phyloP scores from a whole-genome alignment of 2,113 vertebrate species.

The Machaerirhynchus nigripectus region DNA sequence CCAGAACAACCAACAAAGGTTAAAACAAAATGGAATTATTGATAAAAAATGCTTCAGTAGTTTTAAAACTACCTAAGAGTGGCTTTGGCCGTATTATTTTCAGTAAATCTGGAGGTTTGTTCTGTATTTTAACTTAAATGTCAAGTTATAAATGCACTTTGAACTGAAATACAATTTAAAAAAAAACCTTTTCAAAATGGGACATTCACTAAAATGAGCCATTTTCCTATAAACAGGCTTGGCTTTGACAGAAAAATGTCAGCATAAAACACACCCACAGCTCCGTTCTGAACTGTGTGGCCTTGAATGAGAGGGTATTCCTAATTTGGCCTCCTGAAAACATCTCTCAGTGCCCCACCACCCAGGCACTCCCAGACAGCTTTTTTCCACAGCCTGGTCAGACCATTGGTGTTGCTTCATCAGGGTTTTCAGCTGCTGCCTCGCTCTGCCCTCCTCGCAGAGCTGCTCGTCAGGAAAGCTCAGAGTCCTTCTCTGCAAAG shows the following conservation, averaged over 20 bases:
- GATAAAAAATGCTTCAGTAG: neutral
- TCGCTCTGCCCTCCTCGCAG: neutral
- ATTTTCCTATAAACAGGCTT: neutral
- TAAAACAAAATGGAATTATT: neutral
- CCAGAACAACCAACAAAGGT: neutral
- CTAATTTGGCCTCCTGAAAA: neutral
- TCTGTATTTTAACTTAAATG: neutral
- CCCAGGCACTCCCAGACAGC: too few relatives aligned
- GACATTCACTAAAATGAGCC: neutral
- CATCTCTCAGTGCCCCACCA: too few relatives aligned
- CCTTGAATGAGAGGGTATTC: neutral
- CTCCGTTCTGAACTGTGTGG: neutral
- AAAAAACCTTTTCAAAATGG: neutral
- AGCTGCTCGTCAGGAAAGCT: neutral
- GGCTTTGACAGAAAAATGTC: neutral
- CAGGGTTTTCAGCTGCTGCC: neutral
- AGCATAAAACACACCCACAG: neutral
- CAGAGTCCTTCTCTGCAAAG: neutral
- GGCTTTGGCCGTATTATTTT: neutral
- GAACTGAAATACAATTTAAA: neutral
- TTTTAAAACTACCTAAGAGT: neutral
- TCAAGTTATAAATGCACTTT: neutral
- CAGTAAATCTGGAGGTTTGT: neutral
- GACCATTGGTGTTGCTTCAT: rapidly evolving
- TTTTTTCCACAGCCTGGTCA: neutral